A percentile compares a stretch with the other conserved stretches of the same genome.
Conservation (phyloP, 1,140 invertebrate species). For the Oncopodura yosiiana region DNA sequence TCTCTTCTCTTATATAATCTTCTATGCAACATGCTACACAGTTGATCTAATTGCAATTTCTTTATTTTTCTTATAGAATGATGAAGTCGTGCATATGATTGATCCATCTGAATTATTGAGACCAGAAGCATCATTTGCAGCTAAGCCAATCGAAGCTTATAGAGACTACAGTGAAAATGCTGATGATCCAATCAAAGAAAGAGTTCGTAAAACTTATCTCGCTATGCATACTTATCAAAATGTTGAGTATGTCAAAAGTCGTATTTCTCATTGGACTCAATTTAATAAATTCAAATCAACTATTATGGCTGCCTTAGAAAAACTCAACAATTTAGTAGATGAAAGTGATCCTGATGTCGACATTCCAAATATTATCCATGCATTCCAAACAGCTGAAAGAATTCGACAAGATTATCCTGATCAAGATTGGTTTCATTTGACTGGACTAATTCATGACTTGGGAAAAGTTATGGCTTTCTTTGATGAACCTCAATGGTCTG, state of each 20-base stretch:
- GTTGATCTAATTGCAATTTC: too few species aligned
- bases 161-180: slow-evolving; percentile 61
- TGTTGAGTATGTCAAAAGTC: slow-evolving; percentile 53
- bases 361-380: slow-evolving; percentile 88
- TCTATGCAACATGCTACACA: too few species aligned
- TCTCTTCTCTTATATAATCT: too few species aligned
- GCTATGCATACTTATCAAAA: slow-evolving; percentile 80
- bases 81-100: too few species aligned
- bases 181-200: slow-evolving; percentile 63
- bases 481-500: slow-evolving; percentile 87
- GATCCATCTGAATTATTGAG: slow-evolving; percentile 63
- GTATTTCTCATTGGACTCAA: slow-evolving; percentile 37
- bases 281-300: slow-evolving; percentile 45
- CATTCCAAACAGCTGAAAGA: slow-evolving; percentile 91
- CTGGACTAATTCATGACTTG: slow-evolving; percentile 87
- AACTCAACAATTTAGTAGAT: slow-evolving; percentile 82
- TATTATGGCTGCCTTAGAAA: slow-evolving; percentile 74
- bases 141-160: slow-evolving; percentile 56
- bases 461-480: slow-evolving; percentile 95
- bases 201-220: slow-evolving; percentile 63
- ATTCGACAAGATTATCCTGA: slow-evolving; percentile 76
- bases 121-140: slow-evolving; percentile 55
- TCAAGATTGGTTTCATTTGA: slow-evolving; percentile 89
- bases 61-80: too few species aligned
- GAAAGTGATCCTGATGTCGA: slow-evolving; percentile 89